phyloP scores from a whole-genome alignment of 2,888 invertebrate genomes.

The Blastobasis adustella region DNA sequence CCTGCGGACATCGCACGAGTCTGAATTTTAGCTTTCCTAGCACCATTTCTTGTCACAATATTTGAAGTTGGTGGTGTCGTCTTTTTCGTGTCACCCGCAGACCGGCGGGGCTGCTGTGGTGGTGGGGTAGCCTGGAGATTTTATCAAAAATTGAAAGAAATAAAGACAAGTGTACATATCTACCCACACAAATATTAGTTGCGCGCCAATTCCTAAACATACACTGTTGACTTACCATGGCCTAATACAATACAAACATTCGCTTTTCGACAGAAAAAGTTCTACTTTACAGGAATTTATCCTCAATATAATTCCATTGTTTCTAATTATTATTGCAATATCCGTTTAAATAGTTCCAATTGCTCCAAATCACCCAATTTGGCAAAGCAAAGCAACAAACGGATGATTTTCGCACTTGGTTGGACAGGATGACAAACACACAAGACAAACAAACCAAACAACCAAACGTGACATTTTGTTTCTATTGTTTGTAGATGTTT shows the following conservation, averaged over 20 bases:
- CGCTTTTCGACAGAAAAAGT: neutral
- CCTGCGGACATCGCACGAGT: constrained; percentile 76
- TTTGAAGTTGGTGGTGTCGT: constrained; percentile 49
- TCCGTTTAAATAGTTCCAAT: too few species aligned
- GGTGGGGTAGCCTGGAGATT: constrained; percentile 46
- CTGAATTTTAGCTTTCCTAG: constrained; percentile 78
- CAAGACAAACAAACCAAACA: too few species aligned
- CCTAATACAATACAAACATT: neutral
- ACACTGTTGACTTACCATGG: constrained; percentile 10
- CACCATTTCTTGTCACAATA: constrained; percentile 75
- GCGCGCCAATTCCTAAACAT: constrained; percentile 12
- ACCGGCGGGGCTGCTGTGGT: constrained; percentile 37
- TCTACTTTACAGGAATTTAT: neutral
- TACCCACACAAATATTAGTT: constrained; percentile 11
- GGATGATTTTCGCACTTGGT: too few species aligned
- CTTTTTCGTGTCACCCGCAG: constrained; percentile 49
- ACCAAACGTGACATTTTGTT: too few species aligned
- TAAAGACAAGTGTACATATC: constrained; percentile 12
- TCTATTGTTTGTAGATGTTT: too few species aligned
- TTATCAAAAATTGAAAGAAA: too few species aligned
- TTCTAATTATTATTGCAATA: neutral
- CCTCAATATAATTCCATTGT: neutral
- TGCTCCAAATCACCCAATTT: too few species aligned
- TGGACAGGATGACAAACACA: too few species aligned
- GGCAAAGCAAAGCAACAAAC: too few species aligned